Conservation (phyloP, 2,113 vertebrate species). For the Bubo scandiacus region DNA sequence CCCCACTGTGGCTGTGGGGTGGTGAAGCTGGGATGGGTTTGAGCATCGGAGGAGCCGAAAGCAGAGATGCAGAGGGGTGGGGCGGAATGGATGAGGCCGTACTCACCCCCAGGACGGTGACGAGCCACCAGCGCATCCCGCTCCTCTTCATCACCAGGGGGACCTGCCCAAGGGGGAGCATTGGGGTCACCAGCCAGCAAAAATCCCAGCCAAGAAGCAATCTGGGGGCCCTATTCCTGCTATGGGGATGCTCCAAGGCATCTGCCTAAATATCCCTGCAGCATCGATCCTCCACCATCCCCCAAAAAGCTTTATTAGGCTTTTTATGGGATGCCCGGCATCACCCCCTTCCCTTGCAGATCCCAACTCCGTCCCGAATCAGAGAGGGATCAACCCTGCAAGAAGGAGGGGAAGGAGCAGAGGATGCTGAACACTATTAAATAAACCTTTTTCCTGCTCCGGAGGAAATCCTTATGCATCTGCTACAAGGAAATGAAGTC, state of each 20-base stretch:
- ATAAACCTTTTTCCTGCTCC: background rate
- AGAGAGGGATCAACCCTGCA: background rate
- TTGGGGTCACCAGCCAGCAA: background rate
- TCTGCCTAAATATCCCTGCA: background rate
- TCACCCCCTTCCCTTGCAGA: background rate
- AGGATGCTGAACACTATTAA: background rate
- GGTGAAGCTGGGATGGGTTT: background rate
- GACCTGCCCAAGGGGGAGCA: background rate
- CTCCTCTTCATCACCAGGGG: background rate
- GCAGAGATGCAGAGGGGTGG: background rate
- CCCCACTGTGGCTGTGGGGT: rapidly evolving
- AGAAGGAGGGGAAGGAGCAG: background rate
- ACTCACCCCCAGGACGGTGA: slow-evolving; percentile 21
- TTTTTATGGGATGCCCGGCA: background rate
- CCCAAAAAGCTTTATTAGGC: background rate
- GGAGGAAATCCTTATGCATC: background rate
- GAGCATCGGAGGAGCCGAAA: background rate
- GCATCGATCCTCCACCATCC: rapidly evolving
- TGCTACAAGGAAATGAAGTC: background rate
- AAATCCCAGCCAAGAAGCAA: background rate
- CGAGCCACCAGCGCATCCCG: slow-evolving; percentile 9
- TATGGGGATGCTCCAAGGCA: background rate
- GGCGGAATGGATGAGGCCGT: rapidly evolving
- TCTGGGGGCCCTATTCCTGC: rapidly evolving
- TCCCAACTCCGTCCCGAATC: background rate